phyloP scores from a whole-genome alignment of 2,113 vertebrate species.

The Todiramphus saurophagus region DNA sequence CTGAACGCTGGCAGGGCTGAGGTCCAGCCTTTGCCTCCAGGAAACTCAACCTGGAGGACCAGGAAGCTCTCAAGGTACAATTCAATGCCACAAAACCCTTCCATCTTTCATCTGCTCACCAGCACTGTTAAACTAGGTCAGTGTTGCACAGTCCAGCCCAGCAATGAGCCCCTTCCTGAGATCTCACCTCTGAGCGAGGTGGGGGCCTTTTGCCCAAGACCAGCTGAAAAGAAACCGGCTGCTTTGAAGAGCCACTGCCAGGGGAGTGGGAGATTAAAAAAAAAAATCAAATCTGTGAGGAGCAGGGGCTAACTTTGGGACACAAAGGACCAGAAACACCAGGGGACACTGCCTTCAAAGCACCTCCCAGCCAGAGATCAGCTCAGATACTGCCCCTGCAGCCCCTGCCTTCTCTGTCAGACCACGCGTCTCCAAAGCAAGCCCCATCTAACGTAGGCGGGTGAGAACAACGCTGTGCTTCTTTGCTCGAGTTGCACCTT shows the following conservation, averaged over 20 bases:
- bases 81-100: neutral
- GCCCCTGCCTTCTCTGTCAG: neutral
- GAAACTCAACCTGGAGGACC: neutral
- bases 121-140: neutral
- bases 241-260: neutral
- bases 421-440: neutral
- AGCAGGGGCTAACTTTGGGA: neutral
- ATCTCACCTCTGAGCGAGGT: neutral
- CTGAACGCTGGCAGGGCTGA: fast-evolving
- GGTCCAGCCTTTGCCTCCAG: neutral
- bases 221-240: neutral
- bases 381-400: neutral
- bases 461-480: fast-evolving
- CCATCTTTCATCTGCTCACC: neutral
- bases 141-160: fast-evolving
- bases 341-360: neutral
- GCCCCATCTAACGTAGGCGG: fast-evolving
- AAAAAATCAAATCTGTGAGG: neutral
- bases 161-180: neutral
- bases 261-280: fast-evolving
- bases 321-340: neutral
- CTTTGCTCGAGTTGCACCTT: neutral
- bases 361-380: neutral
- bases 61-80: slow-evolving; percentile 8
- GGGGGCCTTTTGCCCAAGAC: neutral